phyloP scores from a whole-genome alignment of 2,113 vertebrate genomes.

The Tragelaphus imberbis region DNA sequence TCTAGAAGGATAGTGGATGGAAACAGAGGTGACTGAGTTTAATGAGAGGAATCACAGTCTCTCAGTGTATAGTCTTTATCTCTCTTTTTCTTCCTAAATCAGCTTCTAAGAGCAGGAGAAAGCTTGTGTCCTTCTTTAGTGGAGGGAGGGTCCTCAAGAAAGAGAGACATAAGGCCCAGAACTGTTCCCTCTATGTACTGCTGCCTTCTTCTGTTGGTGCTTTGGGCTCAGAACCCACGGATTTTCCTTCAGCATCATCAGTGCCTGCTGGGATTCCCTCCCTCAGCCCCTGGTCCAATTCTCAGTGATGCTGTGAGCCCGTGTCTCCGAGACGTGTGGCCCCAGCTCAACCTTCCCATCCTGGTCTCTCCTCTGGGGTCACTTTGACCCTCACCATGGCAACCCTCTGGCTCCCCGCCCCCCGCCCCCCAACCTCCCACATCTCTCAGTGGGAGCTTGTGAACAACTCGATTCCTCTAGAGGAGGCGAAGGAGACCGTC shows the following conservation, averaged over 20 bases:
- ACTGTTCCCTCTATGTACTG: not conserved
- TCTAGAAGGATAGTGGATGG: not conserved
- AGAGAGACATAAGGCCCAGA: not conserved
- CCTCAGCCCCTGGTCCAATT: not conserved
- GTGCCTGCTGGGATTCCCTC: not conserved
- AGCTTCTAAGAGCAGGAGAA: not conserved
- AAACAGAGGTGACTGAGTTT: not conserved
- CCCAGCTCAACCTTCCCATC: rapidly evolving
- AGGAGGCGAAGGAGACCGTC: not conserved
- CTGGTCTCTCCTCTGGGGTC: not conserved
- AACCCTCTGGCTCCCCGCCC: too few relatives aligned
- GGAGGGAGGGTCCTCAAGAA: not conserved
- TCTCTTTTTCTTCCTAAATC: not conserved
- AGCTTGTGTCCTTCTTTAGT: not conserved
- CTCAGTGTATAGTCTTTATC: not conserved
- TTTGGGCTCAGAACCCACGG: not conserved
- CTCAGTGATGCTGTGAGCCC: not conserved
- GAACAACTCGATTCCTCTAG: not conserved
- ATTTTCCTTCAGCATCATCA: not conserved
- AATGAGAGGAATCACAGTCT: not conserved
- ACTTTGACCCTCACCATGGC: not conserved
- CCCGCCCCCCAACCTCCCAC: not conserved
- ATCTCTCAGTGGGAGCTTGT: not conserved
- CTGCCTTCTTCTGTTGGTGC: not conserved
- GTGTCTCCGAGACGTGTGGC: not conserved